Evolutionary conservation across 2,888 invertebrate genomes (phyloP), one percentile per base, ranked within the genome.

Genomic region (Meteorus cinctellus): DNA sequence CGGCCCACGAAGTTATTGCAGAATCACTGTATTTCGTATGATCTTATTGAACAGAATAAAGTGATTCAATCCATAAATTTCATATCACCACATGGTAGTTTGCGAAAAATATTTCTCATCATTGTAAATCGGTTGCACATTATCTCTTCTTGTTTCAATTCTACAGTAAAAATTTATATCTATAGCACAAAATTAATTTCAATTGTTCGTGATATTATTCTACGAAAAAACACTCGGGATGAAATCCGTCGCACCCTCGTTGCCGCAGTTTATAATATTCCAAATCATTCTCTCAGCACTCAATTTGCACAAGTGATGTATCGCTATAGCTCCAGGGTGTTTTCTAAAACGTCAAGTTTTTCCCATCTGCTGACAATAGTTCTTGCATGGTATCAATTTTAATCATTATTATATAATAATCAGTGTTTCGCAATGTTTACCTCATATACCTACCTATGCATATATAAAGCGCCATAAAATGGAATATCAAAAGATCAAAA

Each of bases 21-120:
- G 55, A 8, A 55, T 55, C 55, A 55, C 19, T 55, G 55, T 55
- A 55, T 19, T 55, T 10, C 19, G 8, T n/a, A 55, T 55, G 19
- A 24, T 19, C 55, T 55, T 55, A 55, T 55, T 19, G 55, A 55
- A 55, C 24, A 55, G n/a, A 55, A 55, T 55, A 55, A 55, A 55
- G 14, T 48, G 48, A 48, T 48, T 55, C 19, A 55, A 6, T 55
- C n/a, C 5, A 19, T 4, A 55, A 55, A 55, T 6, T 55, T n/a
- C n/a, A 55, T 24, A 19, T 19, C 24, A 19, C 19, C 5, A 48
- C 16, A 48, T 48, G 16, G n/a, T 48, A n/a, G 41, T 12, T 41
- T 41, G 41, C 8, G 12, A 12, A 8, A 41, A 41, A 2, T 41
- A 41, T 41, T 41, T 12, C 0, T 41, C 12, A 12, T 41, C 41